Base-by-base conservation (phyloP, 2,888 invertebrate genomes). In the Oscheius sp. region DNA sequence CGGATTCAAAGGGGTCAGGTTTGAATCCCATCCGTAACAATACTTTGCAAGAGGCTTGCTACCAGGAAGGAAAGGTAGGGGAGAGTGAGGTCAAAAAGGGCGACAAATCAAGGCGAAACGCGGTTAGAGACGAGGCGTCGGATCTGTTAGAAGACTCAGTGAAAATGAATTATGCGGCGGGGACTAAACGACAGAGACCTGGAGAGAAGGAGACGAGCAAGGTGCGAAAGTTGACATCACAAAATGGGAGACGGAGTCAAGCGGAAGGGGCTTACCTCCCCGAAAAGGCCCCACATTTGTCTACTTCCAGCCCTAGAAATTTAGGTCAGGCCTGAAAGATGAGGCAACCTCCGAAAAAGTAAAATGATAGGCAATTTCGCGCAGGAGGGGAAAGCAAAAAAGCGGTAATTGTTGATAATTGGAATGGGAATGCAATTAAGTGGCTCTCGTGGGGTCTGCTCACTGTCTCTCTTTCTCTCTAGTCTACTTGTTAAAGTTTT, bases 121-220 rank as follows among this genome's bases (percentile, higher is more conserved):
- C 53, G 53, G 51, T 66, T 66, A 66, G 21, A 21, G 66, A 21
- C 47, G 37, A n/a, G 53, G 53, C 29, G 9, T 65, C 62, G 51
- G 66, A 62, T 42, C 48, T 63, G 63, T 63, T 63, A 63, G 63
- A 55, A 53, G 68, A 55, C 53, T 33, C 53, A 53, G 68, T 37
- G 51, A 68, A 68, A 68, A 68, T 68, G 68, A 68, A 68, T 68
- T 68, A 68, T 68, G 68, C 63, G 47, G 58, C 63, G 63, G 21
- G 47, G 68, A 37, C 68, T 53, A 68, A 55, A 48, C 47, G 63
- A 29, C 55, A 21, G 21, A 21, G 21, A 21, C 21, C 21, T 21
- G 21, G 48, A 42, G 47, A 47, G 58, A 7, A 63, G 63, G 32
- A 47, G 29, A 48, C n/a, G 48, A 33, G 33, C 55, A 68, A 68